Conservation (phyloP, 2,888 invertebrate species). For the Philereme transversata region DNA sequence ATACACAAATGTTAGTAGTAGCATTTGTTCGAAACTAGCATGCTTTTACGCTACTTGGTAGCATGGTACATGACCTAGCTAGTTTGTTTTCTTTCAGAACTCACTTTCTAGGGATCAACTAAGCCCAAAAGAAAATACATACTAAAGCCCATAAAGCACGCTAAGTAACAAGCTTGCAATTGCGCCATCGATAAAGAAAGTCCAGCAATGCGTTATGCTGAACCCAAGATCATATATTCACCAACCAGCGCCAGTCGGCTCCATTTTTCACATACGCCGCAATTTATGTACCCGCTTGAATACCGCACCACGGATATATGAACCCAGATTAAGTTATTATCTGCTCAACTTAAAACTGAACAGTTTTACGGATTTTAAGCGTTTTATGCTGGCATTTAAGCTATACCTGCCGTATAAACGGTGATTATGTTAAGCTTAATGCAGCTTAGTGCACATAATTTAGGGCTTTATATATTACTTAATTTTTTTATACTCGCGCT, state of each 20-base stretch:
- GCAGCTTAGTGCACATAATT: background rate
- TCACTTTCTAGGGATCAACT: too few relatives aligned
- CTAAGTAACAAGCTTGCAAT: slow-evolving; percentile 25
- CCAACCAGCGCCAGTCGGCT: slow-evolving; percentile 43
- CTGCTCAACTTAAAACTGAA: slow-evolving; percentile 50
- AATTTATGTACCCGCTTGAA: slow-evolving; percentile 64
- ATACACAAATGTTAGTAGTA: too few relatives aligned
- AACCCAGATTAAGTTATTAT: slow-evolving; percentile 67
- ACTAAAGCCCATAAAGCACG: slow-evolving; percentile 18
- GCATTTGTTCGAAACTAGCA: too few relatives aligned
- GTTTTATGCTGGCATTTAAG: slow-evolving; percentile 34
- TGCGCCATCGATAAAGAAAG: slow-evolving; percentile 30
- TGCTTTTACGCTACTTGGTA: too few relatives aligned
- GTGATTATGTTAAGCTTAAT: slow-evolving; percentile 22
- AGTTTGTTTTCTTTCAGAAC: too few relatives aligned
- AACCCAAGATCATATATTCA: slow-evolving; percentile 59
- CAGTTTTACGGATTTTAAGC: slow-evolving; percentile 41
- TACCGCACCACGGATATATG: slow-evolving; percentile 57
- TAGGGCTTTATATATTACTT: too few relatives aligned
- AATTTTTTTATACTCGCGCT: too few relatives aligned
- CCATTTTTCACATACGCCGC: slow-evolving; percentile 67
- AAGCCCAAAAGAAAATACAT: background rate
- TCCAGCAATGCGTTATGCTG: slow-evolving; percentile 42
- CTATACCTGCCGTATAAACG: slow-evolving; percentile 14
- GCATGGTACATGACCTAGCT: too few relatives aligned